phyloP scores from a whole-genome alignment of 2,888 invertebrate species.

The Zonitis immaculata region DNA sequence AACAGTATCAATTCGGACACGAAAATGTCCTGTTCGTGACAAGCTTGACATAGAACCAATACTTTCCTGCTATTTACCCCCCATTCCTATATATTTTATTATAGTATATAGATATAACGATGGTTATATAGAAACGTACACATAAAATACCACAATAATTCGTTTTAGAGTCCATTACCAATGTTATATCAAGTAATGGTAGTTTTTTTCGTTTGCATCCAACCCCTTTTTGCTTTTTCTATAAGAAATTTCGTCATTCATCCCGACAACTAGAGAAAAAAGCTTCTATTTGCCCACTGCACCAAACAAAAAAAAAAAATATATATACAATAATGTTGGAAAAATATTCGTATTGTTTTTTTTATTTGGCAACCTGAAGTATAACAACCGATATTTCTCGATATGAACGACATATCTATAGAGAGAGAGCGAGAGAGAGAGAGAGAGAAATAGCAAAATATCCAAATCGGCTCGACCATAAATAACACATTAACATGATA shows the following conservation, averaged over 20 bases:
- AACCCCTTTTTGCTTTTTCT: too few species aligned
- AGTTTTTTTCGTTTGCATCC: not conserved
- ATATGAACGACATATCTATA: not conserved
- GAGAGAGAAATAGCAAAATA: not conserved
- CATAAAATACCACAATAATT: constrained; percentile 34
- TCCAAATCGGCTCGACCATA: not conserved
- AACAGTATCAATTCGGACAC: constrained; percentile 18
- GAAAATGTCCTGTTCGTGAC: constrained; percentile 20
- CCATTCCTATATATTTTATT: not conserved
- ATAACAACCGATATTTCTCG: not conserved
- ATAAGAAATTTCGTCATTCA: too few species aligned
- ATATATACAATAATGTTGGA: too few species aligned
- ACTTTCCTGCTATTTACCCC: constrained; percentile 11
- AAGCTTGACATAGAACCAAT: constrained; percentile 24
- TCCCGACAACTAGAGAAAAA: too few species aligned
- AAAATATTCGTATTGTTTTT: too few species aligned
- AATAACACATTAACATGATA: not conserved
- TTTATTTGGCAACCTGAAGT: too few species aligned
- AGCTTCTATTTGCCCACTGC: too few species aligned
- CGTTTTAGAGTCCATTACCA: constrained; percentile 34
- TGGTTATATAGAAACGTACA: constrained; percentile 2
- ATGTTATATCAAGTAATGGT: constrained; percentile 24
- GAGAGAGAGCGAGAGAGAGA: not conserved
- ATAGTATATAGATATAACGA: too few species aligned
- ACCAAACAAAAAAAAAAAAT: too few species aligned